Percentiles rank a stretch among this genome's conserved stretches.
Evolutionary conservation across 2,797 vertebrate species (phyloP).

Genomic region (Morus bassanus): DNA sequence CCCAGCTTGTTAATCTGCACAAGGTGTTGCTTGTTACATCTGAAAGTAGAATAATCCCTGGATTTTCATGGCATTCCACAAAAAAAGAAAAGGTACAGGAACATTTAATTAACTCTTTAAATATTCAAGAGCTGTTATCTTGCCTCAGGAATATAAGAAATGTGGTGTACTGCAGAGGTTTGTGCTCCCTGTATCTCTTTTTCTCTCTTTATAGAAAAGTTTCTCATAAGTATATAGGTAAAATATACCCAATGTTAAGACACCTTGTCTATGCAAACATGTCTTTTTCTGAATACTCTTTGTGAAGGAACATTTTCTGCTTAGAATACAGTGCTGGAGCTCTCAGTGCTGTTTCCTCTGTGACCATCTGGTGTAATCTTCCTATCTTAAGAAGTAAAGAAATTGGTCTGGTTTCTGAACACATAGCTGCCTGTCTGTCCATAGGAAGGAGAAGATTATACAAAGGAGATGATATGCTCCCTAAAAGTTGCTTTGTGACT

Average conservation of each 20-base stretch:
- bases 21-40: background rate
- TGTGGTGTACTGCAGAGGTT: background rate
- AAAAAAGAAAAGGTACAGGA: accelerated
- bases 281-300: background rate
- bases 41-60: background rate
- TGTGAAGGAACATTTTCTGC: background rate
- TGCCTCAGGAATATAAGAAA: background rate
- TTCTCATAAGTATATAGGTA: background rate
- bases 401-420: background rate
- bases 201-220: background rate
- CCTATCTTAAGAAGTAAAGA: background rate
- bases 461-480: background rate
- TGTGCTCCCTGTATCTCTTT: background rate
- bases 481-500: background rate
- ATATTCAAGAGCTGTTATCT: background rate
- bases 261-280: background rate
- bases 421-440: background rate
- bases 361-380: background rate
- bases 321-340: background rate
- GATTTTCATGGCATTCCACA: background rate
- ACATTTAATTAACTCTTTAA: background rate
- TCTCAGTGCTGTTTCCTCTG: background rate
- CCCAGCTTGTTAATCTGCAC: background rate
- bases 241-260: background rate
- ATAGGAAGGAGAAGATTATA: background rate